Evolutionary conservation across 2,113 vertebrate genomes (phyloP), one percentile per base, ranked within the genome.

Genomic region (Plotosus lineatus): DNA sequence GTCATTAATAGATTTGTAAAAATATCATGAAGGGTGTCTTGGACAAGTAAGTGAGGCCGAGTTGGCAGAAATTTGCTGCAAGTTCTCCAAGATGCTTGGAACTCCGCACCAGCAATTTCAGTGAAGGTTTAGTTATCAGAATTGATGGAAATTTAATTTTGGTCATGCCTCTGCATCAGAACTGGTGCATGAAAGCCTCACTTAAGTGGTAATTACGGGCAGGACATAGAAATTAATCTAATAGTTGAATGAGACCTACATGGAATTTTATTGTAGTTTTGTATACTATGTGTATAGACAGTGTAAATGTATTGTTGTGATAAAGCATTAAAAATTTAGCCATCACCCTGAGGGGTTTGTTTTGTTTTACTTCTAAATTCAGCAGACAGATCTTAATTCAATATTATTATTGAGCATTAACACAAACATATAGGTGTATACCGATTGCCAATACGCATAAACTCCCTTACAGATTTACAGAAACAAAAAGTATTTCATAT

Each of bases 201-300:
- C 42, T 60, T 50, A 80, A 80, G 63, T 69, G 42, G 38, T 58
- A 63, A 80, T 80, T 71, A 79, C 26, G 15, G 50, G 60, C 40
- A 84, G 51, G 23, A 75, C 33, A 56, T 17, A 48, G 42, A 48
- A 48, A 44, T 2, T 44, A 36, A 77, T 11, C 58, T 48, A 8
- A 48, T 60, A 46, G 31, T 56, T 63, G 44, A 77, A 36, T 6
- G 26, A 36, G 58, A 9, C 75, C 63, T 36, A 44, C 19, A 76
- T 2, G 50, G n/a, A 66, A 53, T 78, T 66, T 51, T 71, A 19
- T 28, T 71, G 40, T 8, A n/a, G 44, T 68, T 2, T 26, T 46
- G 12, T 46, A 31, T 71, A 17, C 19, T 28, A 48, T 19, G 26
- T 71, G 44, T 31, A 31, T 44, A 69, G 12, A 44, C 23, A 15